Conservation (phyloP, 2,888 invertebrate genomes). For the Melieria omissa region DNA sequence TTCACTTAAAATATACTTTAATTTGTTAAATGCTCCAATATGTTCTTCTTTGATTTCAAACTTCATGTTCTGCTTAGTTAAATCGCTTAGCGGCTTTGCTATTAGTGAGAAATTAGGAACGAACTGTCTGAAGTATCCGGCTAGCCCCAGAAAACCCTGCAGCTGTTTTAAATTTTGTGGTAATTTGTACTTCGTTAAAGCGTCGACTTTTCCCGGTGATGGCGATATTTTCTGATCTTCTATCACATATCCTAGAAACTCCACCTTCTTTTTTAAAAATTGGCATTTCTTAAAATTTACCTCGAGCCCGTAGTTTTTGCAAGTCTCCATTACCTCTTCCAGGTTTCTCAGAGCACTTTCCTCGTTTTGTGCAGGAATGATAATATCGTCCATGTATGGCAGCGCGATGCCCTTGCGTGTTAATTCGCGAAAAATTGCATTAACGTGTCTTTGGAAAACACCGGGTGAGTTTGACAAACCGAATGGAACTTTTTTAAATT, state of each 20-base stretch:
- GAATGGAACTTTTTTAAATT: conserved; percentile 49
- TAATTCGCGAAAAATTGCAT: conserved; percentile 8
- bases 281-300: conserved; percentile 43
- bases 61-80: conserved; percentile 39
- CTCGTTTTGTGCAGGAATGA: conserved; percentile 37
- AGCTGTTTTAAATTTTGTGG: conserved; percentile 47
- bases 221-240: conserved; percentile 43
- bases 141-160: conserved; percentile 53
- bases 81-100: conserved; percentile 45
- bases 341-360: background rate
- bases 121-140: conserved; percentile 51
- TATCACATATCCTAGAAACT: conserved; percentile 44
- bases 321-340: background rate
- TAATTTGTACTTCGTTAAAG: conserved; percentile 47
- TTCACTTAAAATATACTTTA: conserved; percentile 39
- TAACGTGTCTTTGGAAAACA: background rate
- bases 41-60: conserved; percentile 46
- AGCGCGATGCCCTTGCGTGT: conserved; percentile 29
- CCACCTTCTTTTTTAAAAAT: conserved; percentile 39
- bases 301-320: conserved; percentile 32
- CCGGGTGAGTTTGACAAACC: conserved; percentile 36
- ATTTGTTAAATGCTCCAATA: background rate
- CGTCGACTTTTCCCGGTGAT: conserved; percentile 46
- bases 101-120: conserved; percentile 46
- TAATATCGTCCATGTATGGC: conserved; percentile 39